Base-by-base conservation (phyloP, 1,140 invertebrate species). In the Saccostrea cuccullata region DNA sequence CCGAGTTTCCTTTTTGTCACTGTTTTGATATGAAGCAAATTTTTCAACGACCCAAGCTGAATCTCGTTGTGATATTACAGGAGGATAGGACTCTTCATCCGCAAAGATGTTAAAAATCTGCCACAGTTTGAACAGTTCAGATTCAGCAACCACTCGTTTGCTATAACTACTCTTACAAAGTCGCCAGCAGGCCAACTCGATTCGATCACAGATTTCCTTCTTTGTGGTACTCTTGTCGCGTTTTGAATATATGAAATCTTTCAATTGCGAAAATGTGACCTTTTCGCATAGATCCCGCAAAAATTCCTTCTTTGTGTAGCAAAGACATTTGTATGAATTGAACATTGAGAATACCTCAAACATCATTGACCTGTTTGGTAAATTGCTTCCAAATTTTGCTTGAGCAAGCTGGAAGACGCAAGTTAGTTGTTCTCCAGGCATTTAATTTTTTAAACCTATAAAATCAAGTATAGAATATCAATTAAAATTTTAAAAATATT, bases 71-170 rank as follows among this genome's bases (percentile, higher is more conserved):
- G 26, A 67, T 2, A 86, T 84, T 4, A 77, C 36, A 13, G 88
- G 82, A 58, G 90, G 90, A 40, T 89, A 89, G 1, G 83, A 85
- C 4, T 85, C 88, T 55, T 85, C 86, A 20, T 89, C 73, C 0
- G 85, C 17, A 20, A 90, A 23, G 23, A 88, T 60, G 70, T 90
- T 90, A 47, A 70, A 58, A 60, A 90, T 86, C n/a, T 56, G 26
- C 90, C 90, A 90, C 9, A 90, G 86, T 55, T 87, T 89, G 40
- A 84, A 70, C 20, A 88, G 17, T 20, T 64, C 58, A 26, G 12
- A 36, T 73, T 70, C 20, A 9, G 17, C 26, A 0, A 88, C 0
- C 4, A 20, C n/a, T 4, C 26, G 30, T 26, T 26, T 85, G 17
- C 55, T 56, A n/a, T 70, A 13, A 1, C 12, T 56, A 30, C n/a